A percentile compares a stretch with the other conserved stretches of the same genome.
phyloP scores from a whole-genome alignment of 2,113 vertebrate genomes.

The Heterocephalus glaber region DNA sequence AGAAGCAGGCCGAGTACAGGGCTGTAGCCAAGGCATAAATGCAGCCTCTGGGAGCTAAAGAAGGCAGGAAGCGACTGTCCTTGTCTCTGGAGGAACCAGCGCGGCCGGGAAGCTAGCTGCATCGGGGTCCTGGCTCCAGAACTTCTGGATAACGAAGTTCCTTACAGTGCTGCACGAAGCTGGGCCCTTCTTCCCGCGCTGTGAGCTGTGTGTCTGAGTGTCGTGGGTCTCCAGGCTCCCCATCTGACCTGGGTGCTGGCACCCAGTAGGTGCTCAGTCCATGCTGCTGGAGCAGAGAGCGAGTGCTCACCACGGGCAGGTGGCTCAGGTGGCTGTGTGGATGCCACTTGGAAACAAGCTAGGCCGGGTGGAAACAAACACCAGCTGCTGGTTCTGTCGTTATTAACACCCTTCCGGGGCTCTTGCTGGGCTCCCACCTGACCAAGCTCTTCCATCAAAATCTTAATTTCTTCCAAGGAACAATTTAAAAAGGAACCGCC shows the following conservation, averaged over 20 bases:
- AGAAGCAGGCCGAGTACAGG: background rate
- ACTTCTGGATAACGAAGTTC: no score
- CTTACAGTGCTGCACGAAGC: no score
- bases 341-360: accelerated
- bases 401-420: accelerated
- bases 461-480: background rate
- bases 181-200: accelerated
- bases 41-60: background rate
- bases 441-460: background rate
- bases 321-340: accelerated
- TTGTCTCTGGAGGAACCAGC: background rate
- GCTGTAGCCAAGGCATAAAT: background rate
- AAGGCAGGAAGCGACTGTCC: background rate
- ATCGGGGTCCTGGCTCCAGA: background rate
- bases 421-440: background rate
- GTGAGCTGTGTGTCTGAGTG: accelerated
- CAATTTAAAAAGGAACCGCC: background rate
- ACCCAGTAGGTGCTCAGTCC: accelerated
- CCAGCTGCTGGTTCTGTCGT: accelerated
- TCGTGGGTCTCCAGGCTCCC: no score
- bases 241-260: accelerated
- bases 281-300: background rate
- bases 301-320: accelerated
- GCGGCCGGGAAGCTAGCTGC: background rate
- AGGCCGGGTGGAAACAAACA: background rate